Evolutionary conservation across 2,888 invertebrate species (phyloP), one percentile per base, ranked within the genome.

Genomic region (Fragum whitleyi): DNA sequence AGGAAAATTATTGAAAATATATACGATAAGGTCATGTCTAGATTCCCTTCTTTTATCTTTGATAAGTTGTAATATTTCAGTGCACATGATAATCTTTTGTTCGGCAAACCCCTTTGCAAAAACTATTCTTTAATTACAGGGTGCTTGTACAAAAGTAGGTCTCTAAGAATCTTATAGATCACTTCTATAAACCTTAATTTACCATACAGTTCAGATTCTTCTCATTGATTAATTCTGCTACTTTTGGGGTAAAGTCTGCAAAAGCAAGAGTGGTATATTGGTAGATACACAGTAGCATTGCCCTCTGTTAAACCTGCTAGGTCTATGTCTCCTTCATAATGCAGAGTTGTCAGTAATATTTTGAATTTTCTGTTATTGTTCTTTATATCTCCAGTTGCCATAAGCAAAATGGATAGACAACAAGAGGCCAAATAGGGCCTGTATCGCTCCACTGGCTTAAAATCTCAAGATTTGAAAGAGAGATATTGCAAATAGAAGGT

Each of bases 31-130:
- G n/a, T n/a, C n/a, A n/a, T n/a, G n/a, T n/a, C n/a, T n/a, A n/a
- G n/a, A n/a, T n/a, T n/a, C n/a, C n/a, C n/a, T n/a, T n/a, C n/a
- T n/a, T 74, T 88, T 90, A 14, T 81, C 57, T 21, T 84, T 82
- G 2, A 92, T 81, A 47, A 87, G 75, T 28, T 89, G 83, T 36
- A 92, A 47, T 29, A 93, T 88, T n/a, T 93, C 91, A 11, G 90
- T 87, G 69, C 92, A 92, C 93, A 93, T 93, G 65, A 93, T 93
- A 14, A 93, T 84, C 79, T 93, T 93, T 57, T 90, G 82, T 78
- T 93, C 93, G 19, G 90, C 90, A 87, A 92, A 93, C 6, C 92
- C 91, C 21, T 77, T 75, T 7, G 87, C 81, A 79, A 93, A 93
- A 93, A 93, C 86, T 93, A 92, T n/a, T 92, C 91, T 79, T 92